These are phyloP conservation scores for Eudasyphora cyanicolor DNA, from an alignment of 2,888 invertebrate species.

Conservation along the genomic window DNA sequence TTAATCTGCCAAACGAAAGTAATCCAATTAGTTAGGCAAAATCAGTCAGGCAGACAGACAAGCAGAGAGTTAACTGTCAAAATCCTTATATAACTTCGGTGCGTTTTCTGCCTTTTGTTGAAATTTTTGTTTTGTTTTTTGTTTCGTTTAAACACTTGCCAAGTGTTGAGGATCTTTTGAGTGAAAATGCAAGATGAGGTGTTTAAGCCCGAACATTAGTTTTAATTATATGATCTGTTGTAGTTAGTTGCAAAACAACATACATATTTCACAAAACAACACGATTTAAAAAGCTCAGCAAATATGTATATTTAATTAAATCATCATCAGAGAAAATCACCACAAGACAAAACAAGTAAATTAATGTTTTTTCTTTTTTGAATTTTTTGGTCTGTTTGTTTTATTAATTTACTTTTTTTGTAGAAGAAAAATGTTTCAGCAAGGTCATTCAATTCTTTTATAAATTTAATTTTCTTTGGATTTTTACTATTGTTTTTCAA, in stretches of 20 bases:
- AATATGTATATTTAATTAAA: slow-evolving; percentile 11
- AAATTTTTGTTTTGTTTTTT: background rate
- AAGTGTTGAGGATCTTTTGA: background rate
- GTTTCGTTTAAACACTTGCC: no score
- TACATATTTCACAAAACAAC: background rate
- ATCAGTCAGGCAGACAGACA: background rate
- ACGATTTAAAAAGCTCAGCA: no score
- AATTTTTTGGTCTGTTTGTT: background rate
- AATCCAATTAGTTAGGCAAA: background rate
- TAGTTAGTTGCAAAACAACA: background rate
- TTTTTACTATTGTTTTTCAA: background rate
- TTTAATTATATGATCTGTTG: background rate
- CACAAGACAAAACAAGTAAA: background rate
- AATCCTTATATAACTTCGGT: slow-evolving; percentile 6
- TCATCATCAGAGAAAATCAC: slow-evolving; percentile 13
- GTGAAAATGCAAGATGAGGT: background rate
- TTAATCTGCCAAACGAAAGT: slow-evolving; percentile 25
- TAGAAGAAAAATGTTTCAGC: background rate
- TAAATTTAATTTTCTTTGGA: background rate
- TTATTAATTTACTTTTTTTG: background rate
- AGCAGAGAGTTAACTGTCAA: background rate
- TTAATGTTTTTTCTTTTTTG: background rate
- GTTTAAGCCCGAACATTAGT: no score
- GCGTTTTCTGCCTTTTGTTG: background rate
- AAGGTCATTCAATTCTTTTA: background rate